These are phyloP conservation scores for Melanchra persicariae DNA, from an alignment of 2,888 invertebrate species.

Conservation along the genomic window DNA sequence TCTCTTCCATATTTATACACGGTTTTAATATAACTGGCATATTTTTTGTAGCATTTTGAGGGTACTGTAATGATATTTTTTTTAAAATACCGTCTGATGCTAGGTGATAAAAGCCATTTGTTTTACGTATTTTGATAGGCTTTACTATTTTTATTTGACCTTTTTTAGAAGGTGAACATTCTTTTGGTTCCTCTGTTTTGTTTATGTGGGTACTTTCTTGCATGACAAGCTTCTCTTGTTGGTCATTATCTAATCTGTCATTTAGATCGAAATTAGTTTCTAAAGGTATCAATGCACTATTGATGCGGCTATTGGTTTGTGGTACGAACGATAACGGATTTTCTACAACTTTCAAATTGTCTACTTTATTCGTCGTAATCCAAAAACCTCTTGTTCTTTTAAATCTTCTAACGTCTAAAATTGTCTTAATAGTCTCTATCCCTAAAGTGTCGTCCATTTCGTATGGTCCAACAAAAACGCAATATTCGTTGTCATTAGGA, in stretches of 20 bases:
- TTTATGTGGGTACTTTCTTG: constrained; percentile 39
- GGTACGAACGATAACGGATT: constrained; percentile 83
- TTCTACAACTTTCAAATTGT: constrained; percentile 83
- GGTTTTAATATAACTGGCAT: constrained; percentile 30
- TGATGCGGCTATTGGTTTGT: constrained; percentile 45
- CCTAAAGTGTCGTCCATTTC: constrained; percentile 82
- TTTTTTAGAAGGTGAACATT: constrained; percentile 50
- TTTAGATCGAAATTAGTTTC: constrained; percentile 49
- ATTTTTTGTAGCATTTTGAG: constrained; percentile 25
- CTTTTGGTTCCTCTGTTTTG: constrained; percentile 41
- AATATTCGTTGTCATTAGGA: constrained; percentile 78
- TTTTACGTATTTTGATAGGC: constrained; percentile 84
- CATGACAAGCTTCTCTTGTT: constrained; percentile 18
- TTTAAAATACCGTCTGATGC: constrained; percentile 70
- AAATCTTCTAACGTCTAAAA: constrained; percentile 58
- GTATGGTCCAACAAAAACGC: constrained; percentile 87
- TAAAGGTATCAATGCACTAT: constrained; percentile 61
- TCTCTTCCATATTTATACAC: constrained; percentile 9
- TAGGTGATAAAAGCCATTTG: constrained; percentile 80
- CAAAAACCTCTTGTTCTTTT: constrained; percentile 83
- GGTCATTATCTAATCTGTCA: constrained; percentile 19
- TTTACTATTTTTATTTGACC: constrained; percentile 72
- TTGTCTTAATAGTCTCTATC: constrained; percentile 82
- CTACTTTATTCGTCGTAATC: constrained; percentile 83
- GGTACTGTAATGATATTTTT: constrained; percentile 51